Percentiles rank a stretch among this genome's conserved stretches.
Evolutionary conservation across 2,888 invertebrate genomes (phyloP).

Genomic region (Trichopoda pennipes): DNA sequence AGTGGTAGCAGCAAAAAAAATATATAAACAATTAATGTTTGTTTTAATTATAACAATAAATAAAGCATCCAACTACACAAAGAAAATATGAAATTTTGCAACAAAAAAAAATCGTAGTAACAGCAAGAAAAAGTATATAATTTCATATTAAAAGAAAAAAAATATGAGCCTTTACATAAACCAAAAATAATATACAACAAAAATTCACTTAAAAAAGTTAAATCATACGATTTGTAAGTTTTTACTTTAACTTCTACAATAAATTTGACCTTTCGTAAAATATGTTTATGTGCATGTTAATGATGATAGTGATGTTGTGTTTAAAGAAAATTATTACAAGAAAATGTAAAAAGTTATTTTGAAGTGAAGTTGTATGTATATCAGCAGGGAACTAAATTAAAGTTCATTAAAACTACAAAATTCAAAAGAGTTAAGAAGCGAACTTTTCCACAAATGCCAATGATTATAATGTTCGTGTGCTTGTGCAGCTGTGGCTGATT

Average conservation of each 20-base stretch:
- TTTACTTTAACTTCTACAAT: conserved; percentile 34
- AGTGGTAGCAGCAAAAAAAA: conserved; percentile 4
- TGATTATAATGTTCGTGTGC: conserved; percentile 8
- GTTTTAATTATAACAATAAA: conserved; percentile 65
- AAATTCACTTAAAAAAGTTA: conserved; percentile 41
- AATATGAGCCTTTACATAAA: conserved; percentile 35
- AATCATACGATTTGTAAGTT: conserved; percentile 48
- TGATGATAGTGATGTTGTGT: conserved; percentile 44
- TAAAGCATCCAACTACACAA: conserved; percentile 9
- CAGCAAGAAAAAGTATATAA: conserved; percentile 9
- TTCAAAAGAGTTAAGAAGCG: conserved; percentile 57
- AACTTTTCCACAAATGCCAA: conserved; percentile 50
- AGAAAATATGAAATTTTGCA: neutral
- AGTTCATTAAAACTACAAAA: conserved; percentile 31
- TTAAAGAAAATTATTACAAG: conserved; percentile 21
- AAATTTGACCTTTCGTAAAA: conserved; percentile 58
- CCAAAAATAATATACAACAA: conserved; percentile 13
- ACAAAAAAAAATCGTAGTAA: neutral
- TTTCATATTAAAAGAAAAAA: conserved; percentile 29
- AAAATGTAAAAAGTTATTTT: conserved; percentile 24
- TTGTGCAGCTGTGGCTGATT: conserved; percentile 8
- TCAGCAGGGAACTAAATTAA: conserved; percentile 36
- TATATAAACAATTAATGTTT: conserved; percentile 60
- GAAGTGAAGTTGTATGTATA: conserved; percentile 1
- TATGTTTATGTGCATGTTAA: conserved; percentile 19